phyloP scores from a whole-genome alignment of 2,888 invertebrate genomes.

The Campoplex capitator region DNA sequence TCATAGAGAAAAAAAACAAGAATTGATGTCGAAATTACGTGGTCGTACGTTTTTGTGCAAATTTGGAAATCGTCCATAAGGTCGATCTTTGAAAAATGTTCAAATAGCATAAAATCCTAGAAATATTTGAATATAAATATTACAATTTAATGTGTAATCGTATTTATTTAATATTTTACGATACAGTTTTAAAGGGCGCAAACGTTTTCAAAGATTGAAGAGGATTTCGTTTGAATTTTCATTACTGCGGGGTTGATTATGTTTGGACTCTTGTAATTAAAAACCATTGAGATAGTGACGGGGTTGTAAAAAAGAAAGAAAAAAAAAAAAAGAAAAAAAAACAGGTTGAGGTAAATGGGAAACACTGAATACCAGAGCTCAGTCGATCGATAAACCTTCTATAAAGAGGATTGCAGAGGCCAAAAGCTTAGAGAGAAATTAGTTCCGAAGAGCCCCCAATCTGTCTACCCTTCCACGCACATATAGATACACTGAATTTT shows the following conservation, averaged over 20 bases:
- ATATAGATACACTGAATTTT: conserved; percentile 11
- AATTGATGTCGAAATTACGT: too few relatives aligned
- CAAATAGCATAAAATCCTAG: neutral
- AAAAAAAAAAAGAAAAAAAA: too few relatives aligned
- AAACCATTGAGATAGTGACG: conserved; percentile 1
- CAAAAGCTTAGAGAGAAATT: conserved; percentile 31
- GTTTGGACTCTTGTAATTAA: neutral
- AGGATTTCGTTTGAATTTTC: neutral
- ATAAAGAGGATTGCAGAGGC: conserved; percentile 22
- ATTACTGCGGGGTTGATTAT: neutral
- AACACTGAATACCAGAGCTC: conserved; percentile 45
- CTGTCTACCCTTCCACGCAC: conserved; percentile 33
- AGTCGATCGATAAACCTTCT: conserved; percentile 54
- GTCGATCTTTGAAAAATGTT: too few relatives aligned
- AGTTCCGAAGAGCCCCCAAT: conserved; percentile 48
- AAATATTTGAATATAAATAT: neutral
- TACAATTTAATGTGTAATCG: neutral
- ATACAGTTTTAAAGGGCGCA: neutral
- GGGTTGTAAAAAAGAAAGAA: neutral
- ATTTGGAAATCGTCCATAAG: too few relatives aligned
- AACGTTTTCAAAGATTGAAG: neutral
- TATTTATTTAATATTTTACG: neutral
- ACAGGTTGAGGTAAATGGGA: neutral
- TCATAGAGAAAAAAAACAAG: too few relatives aligned
- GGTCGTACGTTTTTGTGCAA: too few relatives aligned